Evolutionary conservation across 2,113 vertebrate genomes (phyloP).

Genomic region (Sinocyclocheilus anshuiensis): DNA sequence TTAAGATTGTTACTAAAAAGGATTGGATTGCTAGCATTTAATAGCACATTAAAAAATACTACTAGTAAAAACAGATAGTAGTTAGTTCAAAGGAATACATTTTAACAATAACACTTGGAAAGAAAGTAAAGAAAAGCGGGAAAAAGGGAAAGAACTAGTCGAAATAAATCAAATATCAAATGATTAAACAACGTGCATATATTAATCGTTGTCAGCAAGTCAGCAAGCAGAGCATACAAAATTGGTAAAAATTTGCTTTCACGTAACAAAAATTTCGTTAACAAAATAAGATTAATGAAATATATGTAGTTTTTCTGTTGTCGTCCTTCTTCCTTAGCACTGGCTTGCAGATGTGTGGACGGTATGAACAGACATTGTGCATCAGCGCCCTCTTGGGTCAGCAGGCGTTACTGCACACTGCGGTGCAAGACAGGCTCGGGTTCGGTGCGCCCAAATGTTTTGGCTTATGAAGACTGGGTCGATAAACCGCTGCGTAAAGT

Average conservation of each 20-base stretch:
- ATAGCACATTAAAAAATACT: neutral
- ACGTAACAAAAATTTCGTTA: neutral
- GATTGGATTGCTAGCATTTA: neutral
- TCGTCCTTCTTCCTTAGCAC: neutral
- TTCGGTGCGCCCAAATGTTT: slow-evolving; percentile 37
- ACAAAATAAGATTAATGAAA: neutral
- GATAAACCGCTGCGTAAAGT: neutral
- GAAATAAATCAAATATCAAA: neutral
- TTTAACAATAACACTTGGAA: neutral
- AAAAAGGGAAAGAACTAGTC: neutral
- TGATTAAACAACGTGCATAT: neutral
- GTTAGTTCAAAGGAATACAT: neutral
- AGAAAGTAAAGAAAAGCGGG: neutral
- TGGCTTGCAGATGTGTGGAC: neutral
- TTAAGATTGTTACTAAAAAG: neutral
- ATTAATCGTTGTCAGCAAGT: neutral
- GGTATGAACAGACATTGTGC: neutral
- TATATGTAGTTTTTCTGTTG: neutral
- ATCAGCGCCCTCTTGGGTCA: slow-evolving; percentile 61
- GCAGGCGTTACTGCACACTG: slow-evolving; percentile 22
- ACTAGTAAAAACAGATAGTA: neutral
- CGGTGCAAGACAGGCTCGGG: slow-evolving; percentile 15
- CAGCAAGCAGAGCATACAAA: neutral
- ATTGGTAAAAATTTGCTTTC: neutral
- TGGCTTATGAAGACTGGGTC: neutral